phyloP scores from a whole-genome alignment of 1,140 invertebrate genomes.

The Drosophila ogumai region DNA sequence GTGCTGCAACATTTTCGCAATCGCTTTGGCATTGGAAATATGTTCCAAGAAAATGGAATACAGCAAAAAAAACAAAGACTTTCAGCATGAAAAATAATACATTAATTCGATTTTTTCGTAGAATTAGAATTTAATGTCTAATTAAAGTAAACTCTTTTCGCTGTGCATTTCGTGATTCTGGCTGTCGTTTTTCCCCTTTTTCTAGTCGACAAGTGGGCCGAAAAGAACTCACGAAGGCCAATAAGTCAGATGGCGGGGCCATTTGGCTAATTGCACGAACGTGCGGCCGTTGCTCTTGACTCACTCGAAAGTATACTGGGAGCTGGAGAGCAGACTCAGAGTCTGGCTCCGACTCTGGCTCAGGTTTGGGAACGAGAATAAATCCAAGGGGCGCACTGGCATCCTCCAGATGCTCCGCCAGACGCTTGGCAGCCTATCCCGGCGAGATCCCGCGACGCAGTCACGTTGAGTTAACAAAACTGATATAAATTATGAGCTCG shows the following conservation, averaged over 20 bases:
- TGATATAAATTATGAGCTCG: conserved; percentile 78
- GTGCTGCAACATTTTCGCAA: conserved; percentile 8
- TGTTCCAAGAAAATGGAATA: conserved; percentile 6
- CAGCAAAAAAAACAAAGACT: background rate
- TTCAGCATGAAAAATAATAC: background rate
- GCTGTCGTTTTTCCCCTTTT: background rate
- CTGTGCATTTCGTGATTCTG: background rate
- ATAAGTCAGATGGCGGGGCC: conserved; percentile 56
- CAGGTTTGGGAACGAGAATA: background rate
- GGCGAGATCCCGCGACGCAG: conserved; percentile 63
- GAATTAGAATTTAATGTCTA: background rate
- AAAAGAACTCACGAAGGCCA: conserved; percentile 21
- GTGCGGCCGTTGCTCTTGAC: conserved; percentile 62
- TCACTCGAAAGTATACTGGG: conserved; percentile 22
- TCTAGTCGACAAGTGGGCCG: conserved; percentile 33
- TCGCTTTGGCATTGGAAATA: conserved; percentile 12
- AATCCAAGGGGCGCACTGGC: background rate
- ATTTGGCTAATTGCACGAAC: conserved; percentile 77
- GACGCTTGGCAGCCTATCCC: conserved; percentile 46
- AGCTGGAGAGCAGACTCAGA: conserved; percentile 4
- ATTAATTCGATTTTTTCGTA: background rate
- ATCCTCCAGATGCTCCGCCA: conserved; percentile 35
- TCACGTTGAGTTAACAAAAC: conserved; percentile 80
- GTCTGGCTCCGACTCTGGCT: background rate
- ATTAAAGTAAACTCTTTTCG: background rate